Percentiles rank a stretch among this genome's conserved stretches.
phyloP scores from a whole-genome alignment of 2,888 invertebrate species.

The Drosophila borborema region DNA sequence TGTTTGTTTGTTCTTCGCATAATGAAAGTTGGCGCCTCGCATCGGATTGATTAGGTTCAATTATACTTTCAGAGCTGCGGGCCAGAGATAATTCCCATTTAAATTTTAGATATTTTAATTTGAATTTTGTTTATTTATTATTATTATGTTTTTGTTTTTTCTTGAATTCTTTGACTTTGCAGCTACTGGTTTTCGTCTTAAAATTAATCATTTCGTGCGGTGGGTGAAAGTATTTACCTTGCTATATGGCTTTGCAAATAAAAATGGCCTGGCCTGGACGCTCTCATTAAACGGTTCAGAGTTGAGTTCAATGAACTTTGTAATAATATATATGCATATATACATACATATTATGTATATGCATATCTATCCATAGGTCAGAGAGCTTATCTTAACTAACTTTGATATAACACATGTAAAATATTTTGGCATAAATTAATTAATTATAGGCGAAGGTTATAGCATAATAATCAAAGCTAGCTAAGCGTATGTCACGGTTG shows the following conservation, averaged over 20 bases:
- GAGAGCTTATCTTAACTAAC: not conserved
- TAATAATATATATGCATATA: not conserved
- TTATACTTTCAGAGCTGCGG: conserved; percentile 51
- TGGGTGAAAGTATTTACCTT: conserved; percentile 66
- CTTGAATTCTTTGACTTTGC: conserved; percentile 21
- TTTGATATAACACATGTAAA: conserved; percentile 35
- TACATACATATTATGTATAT: not conserved
- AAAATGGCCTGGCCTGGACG: conserved; percentile 6
- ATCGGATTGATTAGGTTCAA: conserved; percentile 37
- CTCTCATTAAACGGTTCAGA: conserved; percentile 9
- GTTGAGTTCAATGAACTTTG: conserved; percentile 29
- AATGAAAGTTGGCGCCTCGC: conserved; percentile 49
- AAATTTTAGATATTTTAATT: conserved; percentile 53
- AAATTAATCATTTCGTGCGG: conserved; percentile 55
- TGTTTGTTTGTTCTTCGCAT: conserved; percentile 63
- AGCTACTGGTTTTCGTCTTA: conserved; percentile 63
- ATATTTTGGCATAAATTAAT: conserved; percentile 42
- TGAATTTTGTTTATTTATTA: not conserved
- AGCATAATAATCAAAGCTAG: conserved; percentile 12
- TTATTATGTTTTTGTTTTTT: not conserved
- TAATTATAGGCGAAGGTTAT: conserved; percentile 10
- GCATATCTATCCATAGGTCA: not conserved
- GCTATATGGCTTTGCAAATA: conserved; percentile 18
- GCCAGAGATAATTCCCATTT: conserved; percentile 45
- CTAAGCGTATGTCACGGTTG: not conserved